phyloP scores from a whole-genome alignment of 2,888 invertebrate species.

The Coleophora flavipennella region DNA sequence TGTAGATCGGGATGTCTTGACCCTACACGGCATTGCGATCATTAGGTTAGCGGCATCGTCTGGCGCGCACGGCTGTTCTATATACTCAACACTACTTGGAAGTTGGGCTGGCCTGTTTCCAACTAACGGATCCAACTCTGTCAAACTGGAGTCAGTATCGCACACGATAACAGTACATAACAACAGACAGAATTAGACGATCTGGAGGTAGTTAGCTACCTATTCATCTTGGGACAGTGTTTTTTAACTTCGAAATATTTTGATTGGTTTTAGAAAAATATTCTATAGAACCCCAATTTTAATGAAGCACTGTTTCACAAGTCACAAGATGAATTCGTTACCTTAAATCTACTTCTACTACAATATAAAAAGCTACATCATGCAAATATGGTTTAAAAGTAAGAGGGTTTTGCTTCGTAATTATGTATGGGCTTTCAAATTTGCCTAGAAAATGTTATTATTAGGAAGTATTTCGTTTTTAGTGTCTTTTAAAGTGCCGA shows the following conservation, averaged over 20 bases:
- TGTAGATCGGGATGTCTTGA: slow-evolving; percentile 96
- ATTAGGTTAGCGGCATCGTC: slow-evolving; percentile 3
- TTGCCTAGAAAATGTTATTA: too few relatives aligned
- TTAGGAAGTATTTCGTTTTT: too few relatives aligned
- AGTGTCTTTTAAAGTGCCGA: slow-evolving; percentile 1
- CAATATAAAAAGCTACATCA: slow-evolving; percentile 13
- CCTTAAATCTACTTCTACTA: slow-evolving; percentile 15
- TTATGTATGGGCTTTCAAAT: too few relatives aligned
- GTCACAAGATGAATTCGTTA: not conserved
- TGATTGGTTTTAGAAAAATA: not conserved
- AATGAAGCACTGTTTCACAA: too few relatives aligned
- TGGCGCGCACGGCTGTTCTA: slow-evolving; percentile 3
- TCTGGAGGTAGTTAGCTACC: not conserved
- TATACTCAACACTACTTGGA: slow-evolving; percentile 1
- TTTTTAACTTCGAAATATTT: not conserved
- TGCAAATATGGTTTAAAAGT: too few relatives aligned
- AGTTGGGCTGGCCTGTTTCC: slow-evolving; percentile 3
- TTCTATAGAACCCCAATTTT: not conserved
- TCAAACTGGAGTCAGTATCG: slow-evolving; percentile 5
- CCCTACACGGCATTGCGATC: slow-evolving; percentile 75
- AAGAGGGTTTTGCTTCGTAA: slow-evolving; percentile 5
- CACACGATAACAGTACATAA: slow-evolving; percentile 3
- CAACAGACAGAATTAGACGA: slow-evolving; percentile 17
- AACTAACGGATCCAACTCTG: slow-evolving; percentile 7
- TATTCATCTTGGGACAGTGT: slow-evolving; percentile 20